These are phyloP conservation scores for Callyntrura guangdongensis DNA, from an alignment of 2,888 invertebrate genomes.

Conservation along the genomic window DNA sequence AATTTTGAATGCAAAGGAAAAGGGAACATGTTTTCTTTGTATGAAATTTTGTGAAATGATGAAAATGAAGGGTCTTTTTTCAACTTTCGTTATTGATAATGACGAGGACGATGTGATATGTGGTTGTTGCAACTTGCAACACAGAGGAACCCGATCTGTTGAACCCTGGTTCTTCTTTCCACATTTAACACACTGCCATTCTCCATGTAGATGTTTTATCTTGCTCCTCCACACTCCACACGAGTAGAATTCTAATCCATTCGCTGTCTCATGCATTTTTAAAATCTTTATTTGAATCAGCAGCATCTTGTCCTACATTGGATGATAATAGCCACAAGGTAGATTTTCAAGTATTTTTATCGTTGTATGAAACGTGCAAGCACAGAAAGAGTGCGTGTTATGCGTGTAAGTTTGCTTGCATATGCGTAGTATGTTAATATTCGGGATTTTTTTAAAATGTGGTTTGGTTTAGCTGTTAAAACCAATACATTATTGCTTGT, in stretches of 20 bases:
- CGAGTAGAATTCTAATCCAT: neutral
- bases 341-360: too few species aligned
- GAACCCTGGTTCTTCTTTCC: neutral
- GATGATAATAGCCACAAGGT: too few species aligned
- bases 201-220: neutral
- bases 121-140: neutral
- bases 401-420: neutral
- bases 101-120: neutral
- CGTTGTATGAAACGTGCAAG: neutral
- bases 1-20: slow-evolving; percentile 31
- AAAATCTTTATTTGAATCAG: slow-evolving; percentile 1
- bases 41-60: slow-evolving; percentile 55
- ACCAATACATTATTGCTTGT: neutral
- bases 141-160: neutral
- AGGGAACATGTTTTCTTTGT: slow-evolving; percentile 61
- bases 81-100: slow-evolving; percentile 13
- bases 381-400: neutral
- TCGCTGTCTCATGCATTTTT: neutral
- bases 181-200: neutral
- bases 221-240: neutral
- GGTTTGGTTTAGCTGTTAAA: too few species aligned
- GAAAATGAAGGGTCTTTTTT: slow-evolving; percentile 53
- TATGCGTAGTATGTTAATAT: neutral
- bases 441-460: too few species aligned
- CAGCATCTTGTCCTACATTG: too few species aligned